Base-by-base conservation (phyloP, 2,888 invertebrate genomes). In the Rhagonycha lutea region DNA sequence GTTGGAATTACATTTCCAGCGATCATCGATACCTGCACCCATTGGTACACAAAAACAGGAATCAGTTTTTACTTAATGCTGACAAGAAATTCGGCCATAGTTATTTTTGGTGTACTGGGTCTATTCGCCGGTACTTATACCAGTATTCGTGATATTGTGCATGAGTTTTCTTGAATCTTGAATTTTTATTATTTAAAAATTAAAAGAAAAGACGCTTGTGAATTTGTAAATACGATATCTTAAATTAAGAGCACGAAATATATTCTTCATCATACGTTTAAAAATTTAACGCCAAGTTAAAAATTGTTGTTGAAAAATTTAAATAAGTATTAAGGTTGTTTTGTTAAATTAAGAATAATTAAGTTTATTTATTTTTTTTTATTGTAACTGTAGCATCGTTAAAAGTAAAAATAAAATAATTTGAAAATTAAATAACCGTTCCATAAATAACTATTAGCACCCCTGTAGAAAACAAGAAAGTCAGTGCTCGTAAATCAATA, bases 1-100 rank as follows among this genome's bases (percentile, higher is more conserved):
- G 90, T 98, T 75, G 97, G 97, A 0, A 89, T 98, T 69, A 95
- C 96, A 1, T 95, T 98, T 86, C 98, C 98, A 9, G 96, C 97
- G 0, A 89, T 96, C 79, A 95, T 98, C 81, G 95, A 98, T 84
- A 91, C 94, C 80, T 93, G 94, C 86, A 93, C 95, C 0, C 94
- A 93, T 86, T 97, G 95, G 95, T 91, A 93, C 83, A 89, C 90
- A 73, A 90, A 90, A 9, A 89, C 89, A 0, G 90, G 91, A 14
- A 84, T 89, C 0, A 89, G 90, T 74, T 85, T 84, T 76, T 85
- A 86, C 32, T 81, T 88, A 68, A 85, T 89, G 80, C 75, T 89
- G 2, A 83, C 86, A 11, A 92, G 92, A 83, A 91, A 93, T 81
- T 85, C 86, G 7, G 78, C 89, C 0, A 87, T 94, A 24, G 88